Percentiles rank a stretch among this genome's conserved stretches.
phyloP scores from a whole-genome alignment of 2,888 invertebrate genomes.

The Dasysyrphus tricinctus region DNA sequence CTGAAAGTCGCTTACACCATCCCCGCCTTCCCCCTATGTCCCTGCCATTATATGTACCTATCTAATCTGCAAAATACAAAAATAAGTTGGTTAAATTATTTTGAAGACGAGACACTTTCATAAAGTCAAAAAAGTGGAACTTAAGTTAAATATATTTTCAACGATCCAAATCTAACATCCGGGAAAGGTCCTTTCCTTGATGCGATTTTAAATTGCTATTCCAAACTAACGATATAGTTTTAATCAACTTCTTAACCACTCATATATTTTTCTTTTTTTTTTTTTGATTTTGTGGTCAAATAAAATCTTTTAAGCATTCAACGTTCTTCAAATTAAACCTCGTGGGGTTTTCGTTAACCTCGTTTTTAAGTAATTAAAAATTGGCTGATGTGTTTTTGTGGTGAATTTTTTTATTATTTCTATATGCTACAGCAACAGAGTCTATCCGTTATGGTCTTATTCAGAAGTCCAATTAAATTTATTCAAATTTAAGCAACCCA shows the following conservation, averaged over 20 bases:
- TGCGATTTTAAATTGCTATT: background rate
- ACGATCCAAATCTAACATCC: too few relatives aligned
- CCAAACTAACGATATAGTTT: conserved; percentile 6
- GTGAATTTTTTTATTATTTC: background rate
- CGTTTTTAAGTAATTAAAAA: conserved; percentile 21
- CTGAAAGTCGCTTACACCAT: too few relatives aligned
- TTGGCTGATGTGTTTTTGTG: conserved; percentile 29
- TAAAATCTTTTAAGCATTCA: conserved; percentile 8
- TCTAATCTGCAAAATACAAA: too few relatives aligned
- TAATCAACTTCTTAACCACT: conserved; percentile 11
- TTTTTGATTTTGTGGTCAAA: conserved; percentile 6
- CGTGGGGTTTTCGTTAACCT: conserved; percentile 8
- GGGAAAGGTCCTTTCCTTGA: background rate
- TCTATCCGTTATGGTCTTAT: background rate
- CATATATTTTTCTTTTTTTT: background rate
- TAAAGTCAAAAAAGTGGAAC: too few relatives aligned
- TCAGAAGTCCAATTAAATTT: conserved; percentile 21
- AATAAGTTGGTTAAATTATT: too few relatives aligned
- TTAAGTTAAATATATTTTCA: too few relatives aligned
- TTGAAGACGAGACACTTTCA: too few relatives aligned
- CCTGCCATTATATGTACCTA: too few relatives aligned
- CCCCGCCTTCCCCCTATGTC: too few relatives aligned
- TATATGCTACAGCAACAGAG: conserved; percentile 1
- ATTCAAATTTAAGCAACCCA: conserved; percentile 31
- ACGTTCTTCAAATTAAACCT: background rate